A percentile compares a stretch with the other conserved stretches of the same genome.
Evolutionary conservation across 2,888 invertebrate species (phyloP).

Genomic region (Eurytoma californica): DNA sequence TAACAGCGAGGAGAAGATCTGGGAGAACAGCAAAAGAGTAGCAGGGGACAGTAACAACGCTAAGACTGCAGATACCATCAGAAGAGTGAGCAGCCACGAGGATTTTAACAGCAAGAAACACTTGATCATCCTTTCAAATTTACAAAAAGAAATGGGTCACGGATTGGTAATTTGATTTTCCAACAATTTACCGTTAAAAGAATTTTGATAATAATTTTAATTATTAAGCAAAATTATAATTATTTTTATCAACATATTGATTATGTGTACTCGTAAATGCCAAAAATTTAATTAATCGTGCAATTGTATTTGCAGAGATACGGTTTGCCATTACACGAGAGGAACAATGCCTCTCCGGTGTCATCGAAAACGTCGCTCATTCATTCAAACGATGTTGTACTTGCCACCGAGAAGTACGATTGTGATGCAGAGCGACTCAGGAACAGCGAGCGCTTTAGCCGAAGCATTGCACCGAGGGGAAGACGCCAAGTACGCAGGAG

Average conservation of each 20-base stretch:
- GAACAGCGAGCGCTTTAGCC: conserved; percentile 81
- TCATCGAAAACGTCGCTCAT: conserved; percentile 67
- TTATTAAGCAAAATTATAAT: too few relatives aligned
- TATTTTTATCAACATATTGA: background rate
- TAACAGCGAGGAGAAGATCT: conserved; percentile 72
- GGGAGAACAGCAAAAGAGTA: conserved; percentile 63
- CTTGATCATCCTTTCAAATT: conserved; percentile 67
- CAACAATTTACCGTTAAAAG: background rate
- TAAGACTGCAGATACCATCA: conserved; percentile 66
- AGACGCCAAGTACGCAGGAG: conserved; percentile 70
- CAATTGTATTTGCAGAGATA: conserved; percentile 64
- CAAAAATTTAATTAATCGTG: background rate
- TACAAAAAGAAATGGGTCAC: conserved; percentile 73
- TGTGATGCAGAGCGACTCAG: conserved; percentile 81
- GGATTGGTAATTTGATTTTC: conserved; percentile 69
- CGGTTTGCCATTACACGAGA: conserved; percentile 70
- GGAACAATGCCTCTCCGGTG: conserved; percentile 72
- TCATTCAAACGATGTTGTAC: conserved; percentile 67
- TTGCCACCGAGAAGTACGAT: conserved; percentile 74
- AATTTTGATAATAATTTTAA: background rate
- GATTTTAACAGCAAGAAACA: conserved; percentile 76
- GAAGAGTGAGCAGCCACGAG: conserved; percentile 81
- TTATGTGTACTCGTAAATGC: background rate
- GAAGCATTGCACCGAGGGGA: conserved; percentile 79
- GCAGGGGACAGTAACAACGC: conserved; percentile 51